Evolutionary conservation across 2,888 invertebrate genomes (phyloP).

Genomic region (Ophion costatus): DNA sequence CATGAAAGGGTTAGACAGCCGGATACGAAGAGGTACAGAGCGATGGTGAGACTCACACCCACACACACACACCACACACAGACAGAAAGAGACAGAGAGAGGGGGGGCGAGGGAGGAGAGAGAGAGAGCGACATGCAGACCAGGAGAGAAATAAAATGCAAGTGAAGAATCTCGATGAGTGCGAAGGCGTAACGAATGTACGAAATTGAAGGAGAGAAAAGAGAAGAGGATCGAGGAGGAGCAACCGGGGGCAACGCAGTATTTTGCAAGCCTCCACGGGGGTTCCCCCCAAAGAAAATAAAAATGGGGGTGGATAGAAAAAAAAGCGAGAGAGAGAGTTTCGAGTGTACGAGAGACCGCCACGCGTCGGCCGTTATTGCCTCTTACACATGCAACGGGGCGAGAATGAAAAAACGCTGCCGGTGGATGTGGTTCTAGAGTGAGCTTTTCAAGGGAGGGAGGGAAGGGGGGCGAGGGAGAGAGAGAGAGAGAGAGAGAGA

Average conservation of each 20-base stretch:
- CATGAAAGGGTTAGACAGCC: constrained; percentile 51
- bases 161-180: neutral
- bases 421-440: constrained; percentile 34
- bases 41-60: neutral
- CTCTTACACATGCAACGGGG: constrained; percentile 68
- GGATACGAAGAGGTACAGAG: constrained; percentile 49
- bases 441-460: constrained; percentile 4
- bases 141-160: no score
- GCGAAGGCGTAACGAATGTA: constrained; percentile 10
- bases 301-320: constrained; percentile 69
- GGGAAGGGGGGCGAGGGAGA: constrained; percentile 19
- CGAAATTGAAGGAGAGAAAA: constrained; percentile 24
- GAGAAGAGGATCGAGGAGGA: constrained; percentile 54
- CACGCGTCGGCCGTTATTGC: constrained; percentile 81
- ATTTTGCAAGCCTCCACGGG: constrained; percentile 79
- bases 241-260: constrained; percentile 69
- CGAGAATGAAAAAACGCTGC: constrained; percentile 50
- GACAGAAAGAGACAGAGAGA: constrained; percentile 31
- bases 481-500: constrained; percentile 28
- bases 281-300: constrained; percentile 71
- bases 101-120: constrained; percentile 9
- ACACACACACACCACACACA: no score
- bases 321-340: constrained; percentile 40
- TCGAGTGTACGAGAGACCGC: constrained; percentile 65
- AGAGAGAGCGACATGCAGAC: neutral